Evolutionary conservation across 1,140 invertebrate genomes (phyloP), one percentile per base, ranked within the genome.

Genomic region (Drosophila kohkoa): DNA sequence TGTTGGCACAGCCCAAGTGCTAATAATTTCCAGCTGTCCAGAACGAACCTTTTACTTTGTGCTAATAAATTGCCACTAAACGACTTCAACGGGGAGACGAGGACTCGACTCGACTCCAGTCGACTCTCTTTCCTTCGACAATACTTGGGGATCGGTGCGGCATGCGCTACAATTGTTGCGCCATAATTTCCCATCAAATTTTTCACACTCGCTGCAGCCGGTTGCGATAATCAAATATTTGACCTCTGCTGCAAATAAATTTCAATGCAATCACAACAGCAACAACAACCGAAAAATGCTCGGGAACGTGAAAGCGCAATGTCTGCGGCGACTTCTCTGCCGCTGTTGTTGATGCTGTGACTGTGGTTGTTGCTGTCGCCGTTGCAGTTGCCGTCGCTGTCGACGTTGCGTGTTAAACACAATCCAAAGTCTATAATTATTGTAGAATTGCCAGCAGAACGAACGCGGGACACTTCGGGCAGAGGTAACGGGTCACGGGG

Each of bases 341-440:
- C 5, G 62, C 63, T 5, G 68, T 81, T 64, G 77, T 74, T 7
- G 69, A 38, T 38, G 48, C 38, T 4, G 66, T 54, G 2, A 35
- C 63, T 5, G 68, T 81, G 60, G 77, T 74, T 5, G 69, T 49
- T 28, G 48, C 38, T 2, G 70, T 82, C 62, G 71, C 78, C 35
- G 85, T 90, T 77, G 79, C 86, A 1, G 67, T 55, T 5, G 62
- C 63, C 3, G 71, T 63, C 58, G 49, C 72, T 63, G 72, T 77
- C 82, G 83, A 89, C 77, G 87, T 91, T 88, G 89, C 88, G 89
- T 91, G 89, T 91, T 91, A 91, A 91, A 91, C 89, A 91, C 83
- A 91, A 91, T 89, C 91, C 89, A 91, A 91, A 89, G 88, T 91
- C 89, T 91, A 91, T 91, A 91, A 91, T 91, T 91, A 87, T 87